Conservation (phyloP, 2,888 invertebrate species). For the Catocala nupta region DNA sequence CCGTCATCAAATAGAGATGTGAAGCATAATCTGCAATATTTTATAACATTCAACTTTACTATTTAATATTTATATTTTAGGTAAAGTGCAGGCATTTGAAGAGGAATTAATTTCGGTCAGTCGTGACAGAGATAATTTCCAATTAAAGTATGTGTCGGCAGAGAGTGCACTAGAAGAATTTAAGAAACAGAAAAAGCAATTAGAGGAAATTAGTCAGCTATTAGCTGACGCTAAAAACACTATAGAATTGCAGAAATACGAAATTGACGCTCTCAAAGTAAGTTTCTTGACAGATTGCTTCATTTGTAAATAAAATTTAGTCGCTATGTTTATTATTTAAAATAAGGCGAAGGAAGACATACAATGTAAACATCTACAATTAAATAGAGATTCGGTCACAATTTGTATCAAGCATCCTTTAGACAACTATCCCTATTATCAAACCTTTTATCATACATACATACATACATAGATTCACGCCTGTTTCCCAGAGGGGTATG, state of each 20-base stretch:
- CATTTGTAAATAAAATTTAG: too few species aligned
- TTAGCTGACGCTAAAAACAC: constrained; percentile 74
- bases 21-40: too few species aligned
- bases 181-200: constrained; percentile 85
- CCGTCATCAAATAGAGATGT: too few species aligned
- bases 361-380: too few species aligned
- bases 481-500: too few species aligned
- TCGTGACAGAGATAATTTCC: constrained; percentile 80
- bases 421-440: too few species aligned
- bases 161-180: constrained; percentile 85
- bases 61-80: constrained; percentile 54
- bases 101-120: constrained; percentile 81
- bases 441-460: too few species aligned
- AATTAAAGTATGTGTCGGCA: constrained; percentile 81
- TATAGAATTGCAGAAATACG: constrained; percentile 80
- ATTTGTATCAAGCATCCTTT: too few species aligned
- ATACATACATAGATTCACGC: too few species aligned
- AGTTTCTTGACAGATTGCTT: constrained; percentile 17
- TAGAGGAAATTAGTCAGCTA: constrained; percentile 84
- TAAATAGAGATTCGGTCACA: too few species aligned
- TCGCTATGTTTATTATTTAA: background rate
- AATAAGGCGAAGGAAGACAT: too few species aligned
- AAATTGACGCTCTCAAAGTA: constrained; percentile 79
- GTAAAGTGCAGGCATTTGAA: constrained; percentile 80
- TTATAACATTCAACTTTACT: too few species aligned